Conservation (phyloP, 1,140 invertebrate genomes). For the Oedothorax gibbosus region DNA sequence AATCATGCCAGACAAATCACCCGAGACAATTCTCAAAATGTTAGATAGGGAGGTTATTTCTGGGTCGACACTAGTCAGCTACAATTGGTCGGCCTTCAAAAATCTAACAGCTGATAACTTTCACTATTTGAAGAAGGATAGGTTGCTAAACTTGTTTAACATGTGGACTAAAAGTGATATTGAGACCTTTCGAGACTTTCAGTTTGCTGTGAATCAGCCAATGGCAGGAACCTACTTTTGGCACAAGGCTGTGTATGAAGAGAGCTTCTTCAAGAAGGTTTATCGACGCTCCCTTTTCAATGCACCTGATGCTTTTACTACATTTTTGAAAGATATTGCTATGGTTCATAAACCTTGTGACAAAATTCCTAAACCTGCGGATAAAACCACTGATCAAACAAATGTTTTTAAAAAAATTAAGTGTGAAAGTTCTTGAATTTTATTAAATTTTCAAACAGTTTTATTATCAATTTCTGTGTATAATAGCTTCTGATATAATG, state of each 20-base stretch:
- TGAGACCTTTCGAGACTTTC: not conserved
- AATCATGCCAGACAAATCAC: not conserved
- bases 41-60: slow-evolving; percentile 11
- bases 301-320: not conserved
- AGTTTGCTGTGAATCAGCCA: not conserved
- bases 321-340: slow-evolving; percentile 17
- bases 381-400: no score
- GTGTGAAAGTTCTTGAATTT: no score
- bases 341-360: not conserved
- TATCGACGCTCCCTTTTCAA: not conserved
- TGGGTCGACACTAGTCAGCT: not conserved
- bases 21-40: not conserved
- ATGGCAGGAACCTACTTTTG: not conserved
- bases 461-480: no score
- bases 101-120: not conserved
- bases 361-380: no score
- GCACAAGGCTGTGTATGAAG: not conserved
- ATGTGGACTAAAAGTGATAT: not conserved
- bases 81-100: not conserved
- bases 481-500: no score
- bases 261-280: not conserved
- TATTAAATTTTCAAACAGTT: no score
- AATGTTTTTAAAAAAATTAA: no score
- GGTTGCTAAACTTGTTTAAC: not conserved
- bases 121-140: not conserved